Conservation (phyloP, 2,888 invertebrate genomes). For the Euphydryas editha region DNA sequence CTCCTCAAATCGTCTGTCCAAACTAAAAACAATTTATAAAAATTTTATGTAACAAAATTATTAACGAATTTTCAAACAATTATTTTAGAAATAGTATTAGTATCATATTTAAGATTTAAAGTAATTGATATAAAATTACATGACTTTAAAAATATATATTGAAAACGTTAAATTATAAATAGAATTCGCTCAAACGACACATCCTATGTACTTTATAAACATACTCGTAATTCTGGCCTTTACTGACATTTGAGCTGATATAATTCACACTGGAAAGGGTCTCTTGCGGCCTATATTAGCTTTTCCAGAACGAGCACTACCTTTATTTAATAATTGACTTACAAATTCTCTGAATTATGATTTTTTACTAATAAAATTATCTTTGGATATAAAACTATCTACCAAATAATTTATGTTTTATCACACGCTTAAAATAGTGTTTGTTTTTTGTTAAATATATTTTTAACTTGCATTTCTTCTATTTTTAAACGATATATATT, state of each 20-base stretch:
- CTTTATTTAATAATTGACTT: conserved; percentile 39
- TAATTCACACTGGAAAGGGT: conserved; percentile 27
- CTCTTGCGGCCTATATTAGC: conserved; percentile 39
- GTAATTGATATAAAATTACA: background rate
- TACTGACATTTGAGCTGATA: conserved; percentile 27
- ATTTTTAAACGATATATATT: too few species aligned
- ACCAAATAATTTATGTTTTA: too few species aligned
- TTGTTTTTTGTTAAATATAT: background rate
- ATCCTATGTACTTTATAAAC: background rate
- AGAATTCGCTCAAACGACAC: background rate
- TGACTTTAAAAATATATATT: background rate
- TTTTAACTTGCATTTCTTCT: too few species aligned
- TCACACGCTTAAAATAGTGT: background rate
- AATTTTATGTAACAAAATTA: too few species aligned
- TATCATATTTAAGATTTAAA: too few species aligned
- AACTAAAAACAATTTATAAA: too few species aligned
- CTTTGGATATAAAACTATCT: background rate
- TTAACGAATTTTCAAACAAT: too few species aligned
- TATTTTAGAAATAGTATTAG: too few species aligned
- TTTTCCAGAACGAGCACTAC: conserved; percentile 32
- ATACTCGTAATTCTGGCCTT: conserved; percentile 11
- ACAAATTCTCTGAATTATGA: conserved; percentile 31
- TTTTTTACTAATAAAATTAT: conserved; percentile 11
- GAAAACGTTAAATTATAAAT: background rate
- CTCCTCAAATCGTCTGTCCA: too few species aligned